phyloP scores from a whole-genome alignment of 1,140 invertebrate species.

The Drosophila nebulosa region DNA sequence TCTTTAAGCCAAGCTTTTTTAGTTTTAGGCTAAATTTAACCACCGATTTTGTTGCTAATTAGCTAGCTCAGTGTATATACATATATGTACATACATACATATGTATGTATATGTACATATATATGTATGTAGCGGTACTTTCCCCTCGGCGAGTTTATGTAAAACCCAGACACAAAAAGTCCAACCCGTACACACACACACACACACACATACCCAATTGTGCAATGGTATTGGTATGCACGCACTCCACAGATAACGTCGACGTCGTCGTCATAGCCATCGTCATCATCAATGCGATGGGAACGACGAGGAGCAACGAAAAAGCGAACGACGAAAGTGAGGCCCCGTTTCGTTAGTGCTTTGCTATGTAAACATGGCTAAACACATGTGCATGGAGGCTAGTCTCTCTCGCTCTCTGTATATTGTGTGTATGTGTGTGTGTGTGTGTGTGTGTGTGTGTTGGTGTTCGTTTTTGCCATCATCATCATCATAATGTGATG shows the following conservation, averaged over 20 bases:
- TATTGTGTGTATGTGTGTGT: background rate
- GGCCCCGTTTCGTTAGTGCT: constrained; percentile 68
- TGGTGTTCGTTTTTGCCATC: constrained; percentile 9
- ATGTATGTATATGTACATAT: background rate
- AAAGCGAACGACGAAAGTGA: constrained; percentile 31
- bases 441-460: constrained; percentile 1
- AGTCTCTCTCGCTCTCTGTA: background rate
- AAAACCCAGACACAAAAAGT: constrained; percentile 4
- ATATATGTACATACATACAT: background rate
- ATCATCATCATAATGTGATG: constrained; percentile 3
- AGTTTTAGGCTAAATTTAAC: constrained; percentile 32
- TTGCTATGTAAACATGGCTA: constrained; percentile 73
- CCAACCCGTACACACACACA: background rate
- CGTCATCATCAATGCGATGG: constrained; percentile 30
- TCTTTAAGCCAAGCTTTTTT: constrained; percentile 13
- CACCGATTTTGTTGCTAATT: constrained; percentile 41
- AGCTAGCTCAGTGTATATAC: constrained; percentile 37
- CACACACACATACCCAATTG: constrained; percentile 11
- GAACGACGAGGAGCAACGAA: constrained; percentile 13
- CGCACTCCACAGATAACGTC: constrained; percentile 55
- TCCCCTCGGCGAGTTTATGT: background rate
- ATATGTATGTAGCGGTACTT: constrained; percentile 3
- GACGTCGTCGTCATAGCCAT: constrained; percentile 20
- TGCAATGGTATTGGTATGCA: constrained; percentile 27
- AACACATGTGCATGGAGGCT: constrained; percentile 40